A percentile compares a stretch with the other conserved stretches of the same genome.
Conservation (phyloP, 2,888 invertebrate species). For the Rhopalosiphum nymphaeae region DNA sequence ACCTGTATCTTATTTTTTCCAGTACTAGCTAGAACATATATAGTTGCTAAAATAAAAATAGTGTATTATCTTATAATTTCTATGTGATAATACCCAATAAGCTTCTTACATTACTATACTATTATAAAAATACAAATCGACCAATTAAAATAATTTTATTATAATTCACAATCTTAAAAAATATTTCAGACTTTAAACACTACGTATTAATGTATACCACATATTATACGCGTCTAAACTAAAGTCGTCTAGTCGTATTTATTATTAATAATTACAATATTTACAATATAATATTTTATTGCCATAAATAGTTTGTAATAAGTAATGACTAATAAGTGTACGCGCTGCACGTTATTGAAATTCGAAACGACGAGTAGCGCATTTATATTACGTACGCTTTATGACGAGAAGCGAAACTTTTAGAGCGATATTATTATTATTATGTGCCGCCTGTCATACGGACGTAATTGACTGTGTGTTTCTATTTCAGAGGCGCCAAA, state of each 20-base stretch:
- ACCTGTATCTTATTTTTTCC: too few species aligned
- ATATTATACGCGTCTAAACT: not conserved
- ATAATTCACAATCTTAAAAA: not conserved
- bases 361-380: conserved; percentile 19
- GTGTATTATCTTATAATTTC: not conserved
- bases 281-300: not conserved
- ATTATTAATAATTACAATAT: not conserved
- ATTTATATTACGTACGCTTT: not conserved
- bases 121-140: not conserved
- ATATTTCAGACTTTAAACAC: not conserved
- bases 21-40: too few species aligned
- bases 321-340: not conserved
- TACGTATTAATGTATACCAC: not conserved
- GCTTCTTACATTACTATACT: not conserved
- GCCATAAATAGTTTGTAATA: not conserved
- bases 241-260: not conserved
- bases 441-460: conserved; percentile 8
- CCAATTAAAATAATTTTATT: not conserved
- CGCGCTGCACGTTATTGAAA: not conserved
- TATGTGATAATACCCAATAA: not conserved
- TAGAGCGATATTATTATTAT: conserved; percentile 1
- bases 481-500: conserved; percentile 57
- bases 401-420: conserved; percentile 27
- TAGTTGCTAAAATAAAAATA: not conserved
- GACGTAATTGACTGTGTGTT: conserved; percentile 52